Conservation (phyloP, 2,888 invertebrate species). For the Campoletis raptor region DNA sequence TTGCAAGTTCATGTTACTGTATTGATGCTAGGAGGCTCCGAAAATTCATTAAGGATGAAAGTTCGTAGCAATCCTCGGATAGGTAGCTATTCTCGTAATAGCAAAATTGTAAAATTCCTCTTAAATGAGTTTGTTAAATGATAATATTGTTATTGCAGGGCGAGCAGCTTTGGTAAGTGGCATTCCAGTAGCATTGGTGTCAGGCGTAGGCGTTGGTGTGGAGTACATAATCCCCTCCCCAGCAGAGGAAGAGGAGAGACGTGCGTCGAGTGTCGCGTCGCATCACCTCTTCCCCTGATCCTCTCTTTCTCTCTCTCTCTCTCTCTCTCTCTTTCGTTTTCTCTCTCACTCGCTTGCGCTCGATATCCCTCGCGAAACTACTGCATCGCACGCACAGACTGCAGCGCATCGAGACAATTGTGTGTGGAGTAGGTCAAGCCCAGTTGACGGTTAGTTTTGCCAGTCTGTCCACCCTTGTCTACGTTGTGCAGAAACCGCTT, state of each 20-base stretch:
- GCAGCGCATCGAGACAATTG: slow-evolving; percentile 56
- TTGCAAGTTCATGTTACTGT: not conserved
- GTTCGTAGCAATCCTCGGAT: not conserved
- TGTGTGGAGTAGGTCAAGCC: slow-evolving; percentile 58
- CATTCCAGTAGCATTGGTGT: slow-evolving; percentile 27
- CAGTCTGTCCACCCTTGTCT: slow-evolving; percentile 30
- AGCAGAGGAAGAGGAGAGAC: slow-evolving; percentile 16
- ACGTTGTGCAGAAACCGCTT: not conserved
- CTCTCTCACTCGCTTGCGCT: slow-evolving; percentile 29
- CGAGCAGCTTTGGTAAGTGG: slow-evolving; percentile 21
- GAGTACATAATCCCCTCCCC: slow-evolving; percentile 1
- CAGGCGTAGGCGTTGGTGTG: slow-evolving; percentile 14
- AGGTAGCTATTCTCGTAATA: not conserved
- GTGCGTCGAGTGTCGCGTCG: slow-evolving; percentile 55
- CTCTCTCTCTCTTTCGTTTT: not conserved
- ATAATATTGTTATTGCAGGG: slow-evolving; percentile 43
- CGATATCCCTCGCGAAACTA: slow-evolving; percentile 57
- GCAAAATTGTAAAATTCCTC: slow-evolving; percentile 29
- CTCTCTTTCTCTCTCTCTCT: slow-evolving; percentile 15
- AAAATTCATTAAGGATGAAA: slow-evolving; percentile 4
- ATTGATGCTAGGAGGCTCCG: not conserved
- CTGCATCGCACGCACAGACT: slow-evolving; percentile 60
- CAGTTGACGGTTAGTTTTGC: slow-evolving; percentile 56
- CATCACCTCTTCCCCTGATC: slow-evolving; percentile 17
- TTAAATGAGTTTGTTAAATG: slow-evolving; percentile 33